Base-by-base conservation (phyloP, 2,888 invertebrate species). In the Cosmorhoe ocellata region DNA sequence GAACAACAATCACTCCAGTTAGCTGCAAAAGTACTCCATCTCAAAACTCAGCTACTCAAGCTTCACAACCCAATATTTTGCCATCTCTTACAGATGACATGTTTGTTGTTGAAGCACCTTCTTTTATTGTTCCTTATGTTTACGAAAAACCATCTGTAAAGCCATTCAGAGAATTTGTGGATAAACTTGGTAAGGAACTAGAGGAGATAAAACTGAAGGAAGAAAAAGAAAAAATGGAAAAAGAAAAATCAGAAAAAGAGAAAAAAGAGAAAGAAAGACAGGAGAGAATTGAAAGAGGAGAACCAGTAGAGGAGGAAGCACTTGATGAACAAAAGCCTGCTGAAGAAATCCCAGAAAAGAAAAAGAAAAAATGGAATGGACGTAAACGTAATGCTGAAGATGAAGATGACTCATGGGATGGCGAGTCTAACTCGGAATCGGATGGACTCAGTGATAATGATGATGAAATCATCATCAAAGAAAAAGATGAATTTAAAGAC, bases 91-190 rank as follows among this genome's bases (percentile, higher is more conserved):
- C 97, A 28, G 97, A 97, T 81, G 97, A 97, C 66, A 97, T 97
- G 95, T 97, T 95, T 84, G 97, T 97, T 14, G 95, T 97, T 14
- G 97, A 97, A 85, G 97, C 97, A 22, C 97, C 97, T 7, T 97
- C 97, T 28, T 97, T 97, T 74, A 97, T 97, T 78, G 97, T 97
- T 61, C 97, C 97, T 28, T 97, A 97, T 80, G 96, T 97, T 9
- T 97, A 97, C 84, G 97, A 97, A 79, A 97, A 97, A 79, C 96
- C 97, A 13, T 96, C 97, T 0, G 84, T 95, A 1, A 94, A 95
- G 71, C 95, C 95, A 55, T 92, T 97, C 56, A 94, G 94, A 74
- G 94, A 95, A 59, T 94, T 94, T 77, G 92, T 96, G 26, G 91
- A 91, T 41, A 93, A 93, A 72, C 84, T 95, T 54, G 93, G 93